Evolutionary conservation across 2,113 vertebrate species (phyloP).

Genomic region (Corythaeola cristata): DNA sequence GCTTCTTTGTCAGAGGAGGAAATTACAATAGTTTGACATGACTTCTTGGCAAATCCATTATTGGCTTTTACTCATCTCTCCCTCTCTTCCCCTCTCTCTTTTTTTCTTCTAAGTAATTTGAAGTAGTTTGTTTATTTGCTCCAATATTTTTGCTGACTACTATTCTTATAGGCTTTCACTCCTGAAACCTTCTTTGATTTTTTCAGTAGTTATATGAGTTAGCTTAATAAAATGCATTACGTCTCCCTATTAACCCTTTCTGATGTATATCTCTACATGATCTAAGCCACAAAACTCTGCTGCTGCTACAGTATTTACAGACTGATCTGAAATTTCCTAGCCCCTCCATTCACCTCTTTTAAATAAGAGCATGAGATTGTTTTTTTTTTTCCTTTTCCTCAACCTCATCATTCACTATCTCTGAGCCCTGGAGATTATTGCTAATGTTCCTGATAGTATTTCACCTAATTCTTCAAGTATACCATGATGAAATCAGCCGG

Average conservation of each 20-base stretch:
- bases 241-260: neutral
- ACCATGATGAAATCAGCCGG: neutral
- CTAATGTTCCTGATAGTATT: neutral
- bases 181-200: neutral
- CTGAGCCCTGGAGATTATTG: neutral
- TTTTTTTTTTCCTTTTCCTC: neutral
- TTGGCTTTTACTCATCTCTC: conserved; percentile 19
- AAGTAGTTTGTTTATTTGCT: conserved; percentile 31
- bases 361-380: neutral
- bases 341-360: neutral
- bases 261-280: neutral
- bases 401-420: neutral
- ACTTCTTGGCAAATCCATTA: conserved; percentile 38
- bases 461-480: neutral
- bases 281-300: neutral
- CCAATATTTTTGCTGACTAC: neutral
- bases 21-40: conserved; percentile 15
- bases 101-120: neutral
- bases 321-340: neutral
- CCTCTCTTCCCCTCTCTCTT: neutral
- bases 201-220: neutral
- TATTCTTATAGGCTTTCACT: neutral
- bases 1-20: conserved; percentile 32
- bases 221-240: neutral
- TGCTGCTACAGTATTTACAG: neutral